Conservation (phyloP, 2,888 invertebrate genomes). For the Aphidius colemani region DNA sequence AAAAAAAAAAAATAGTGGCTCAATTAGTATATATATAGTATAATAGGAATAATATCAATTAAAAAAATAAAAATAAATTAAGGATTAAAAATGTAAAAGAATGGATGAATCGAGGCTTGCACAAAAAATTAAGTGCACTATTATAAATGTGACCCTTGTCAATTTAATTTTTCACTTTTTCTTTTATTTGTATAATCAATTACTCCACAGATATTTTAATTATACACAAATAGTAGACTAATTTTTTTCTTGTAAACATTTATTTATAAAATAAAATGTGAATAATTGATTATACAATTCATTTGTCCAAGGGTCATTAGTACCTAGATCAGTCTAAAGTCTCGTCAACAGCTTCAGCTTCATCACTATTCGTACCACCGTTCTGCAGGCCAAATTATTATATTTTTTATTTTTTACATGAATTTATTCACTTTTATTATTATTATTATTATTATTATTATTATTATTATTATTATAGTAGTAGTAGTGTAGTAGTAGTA, state of each 20-base stretch:
- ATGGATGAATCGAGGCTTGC: slow-evolving; percentile 49
- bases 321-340: slow-evolving; percentile 61
- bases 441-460: too few relatives aligned
- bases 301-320: slow-evolving; percentile 46
- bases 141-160: slow-evolving; percentile 51
- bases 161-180: slow-evolving; percentile 26
- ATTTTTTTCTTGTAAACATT: not conserved
- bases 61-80: slow-evolving; percentile 19
- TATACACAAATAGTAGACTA: not conserved
- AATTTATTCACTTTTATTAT: slow-evolving; percentile 22
- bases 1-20: not conserved
- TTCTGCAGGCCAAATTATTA: slow-evolving; percentile 48
- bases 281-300: slow-evolving; percentile 32
- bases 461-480: too few relatives aligned
- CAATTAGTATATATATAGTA: too few relatives aligned
- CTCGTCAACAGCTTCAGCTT: slow-evolving; percentile 59
- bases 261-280: too few relatives aligned
- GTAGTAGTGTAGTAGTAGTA: too few relatives aligned
- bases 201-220: too few relatives aligned
- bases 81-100: slow-evolving; percentile 41
- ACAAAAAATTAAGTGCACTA: slow-evolving; percentile 57
- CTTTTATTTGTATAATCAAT: not conserved
- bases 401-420: slow-evolving; percentile 24
- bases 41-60: too few relatives aligned
- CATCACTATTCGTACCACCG: slow-evolving; percentile 40